Percentiles rank a stretch among this genome's conserved stretches.
These are phyloP conservation scores for Encarsia formosa DNA, from an alignment of 2,888 invertebrate species.

Conservation along the genomic window DNA sequence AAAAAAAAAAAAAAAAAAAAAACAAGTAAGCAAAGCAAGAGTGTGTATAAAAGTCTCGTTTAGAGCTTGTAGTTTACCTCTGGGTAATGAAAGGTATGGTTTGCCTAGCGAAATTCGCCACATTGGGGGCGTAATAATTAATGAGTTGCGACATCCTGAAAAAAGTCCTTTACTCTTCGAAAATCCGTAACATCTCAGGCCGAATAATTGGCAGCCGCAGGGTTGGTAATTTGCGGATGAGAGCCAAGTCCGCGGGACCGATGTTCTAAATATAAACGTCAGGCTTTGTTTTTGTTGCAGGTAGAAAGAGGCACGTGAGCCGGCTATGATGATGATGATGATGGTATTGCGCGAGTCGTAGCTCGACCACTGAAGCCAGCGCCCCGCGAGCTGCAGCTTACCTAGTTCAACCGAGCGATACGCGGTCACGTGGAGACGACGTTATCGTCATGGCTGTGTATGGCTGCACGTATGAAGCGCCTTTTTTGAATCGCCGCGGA, in stretches of 20 bases:
- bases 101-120: conserved; percentile 14
- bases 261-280: no score
- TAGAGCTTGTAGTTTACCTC: conserved; percentile 19
- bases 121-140: conserved; percentile 14
- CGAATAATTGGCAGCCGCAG: neutral
- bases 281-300: neutral
- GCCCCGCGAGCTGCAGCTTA: no score
- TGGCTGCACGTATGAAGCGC: no score
- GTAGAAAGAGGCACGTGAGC: neutral
- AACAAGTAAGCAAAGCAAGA: neutral
- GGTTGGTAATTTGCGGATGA: neutral
- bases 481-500: no score
- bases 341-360: neutral
- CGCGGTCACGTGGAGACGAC: no score
- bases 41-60: neutral
- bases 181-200: neutral
- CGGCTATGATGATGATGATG: conserved; percentile 15
- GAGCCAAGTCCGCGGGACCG: neutral
- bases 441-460: no score
- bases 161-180: neutral
- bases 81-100: conserved; percentile 16
- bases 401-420: no score
- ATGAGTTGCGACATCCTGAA: conserved; percentile 17
- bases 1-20: conserved; percentile 4
- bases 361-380: no score